phyloP scores from a whole-genome alignment of 2,113 vertebrate genomes.

The Saccopteryx leptura region DNA sequence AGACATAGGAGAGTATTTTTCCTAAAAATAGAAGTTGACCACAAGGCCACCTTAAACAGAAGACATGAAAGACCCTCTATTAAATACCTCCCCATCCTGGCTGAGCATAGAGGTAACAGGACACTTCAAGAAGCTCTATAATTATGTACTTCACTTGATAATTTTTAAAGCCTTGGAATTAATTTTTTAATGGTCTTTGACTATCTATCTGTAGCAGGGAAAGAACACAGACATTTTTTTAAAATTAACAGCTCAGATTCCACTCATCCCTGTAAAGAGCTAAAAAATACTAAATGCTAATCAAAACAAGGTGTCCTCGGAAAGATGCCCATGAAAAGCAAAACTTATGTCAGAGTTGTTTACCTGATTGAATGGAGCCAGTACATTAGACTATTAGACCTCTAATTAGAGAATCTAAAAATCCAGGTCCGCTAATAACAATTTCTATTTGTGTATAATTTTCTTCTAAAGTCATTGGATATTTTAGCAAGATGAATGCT shows the following conservation, averaged over 20 bases:
- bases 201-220: not conserved
- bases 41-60: slow-evolving; percentile 28
- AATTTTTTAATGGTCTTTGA: slow-evolving; percentile 46
- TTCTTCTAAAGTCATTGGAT: not conserved
- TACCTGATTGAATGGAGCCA: not conserved
- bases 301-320: not conserved
- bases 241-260: not conserved
- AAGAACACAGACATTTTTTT: not conserved
- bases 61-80: slow-evolving; percentile 20
- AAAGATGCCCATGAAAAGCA: not conserved
- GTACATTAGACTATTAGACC: slow-evolving; percentile 16
- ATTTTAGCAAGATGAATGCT: slow-evolving; percentile 30
- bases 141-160: slow-evolving; percentile 1
- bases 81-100: slow-evolving; percentile 23
- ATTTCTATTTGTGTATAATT: slow-evolving; percentile 6
- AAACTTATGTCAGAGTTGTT: not conserved
- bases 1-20: slow-evolving; percentile 31
- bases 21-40: slow-evolving; percentile 64
- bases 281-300: not conserved
- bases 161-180: slow-evolving; percentile 22
- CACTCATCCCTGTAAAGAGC: not conserved
- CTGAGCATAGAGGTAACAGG: not conserved
- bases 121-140: slow-evolving; percentile 16
- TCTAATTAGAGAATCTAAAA: slow-evolving; percentile 31
- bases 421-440: slow-evolving; percentile 17